These are phyloP conservation scores for Rafetus swinhoei DNA, from an alignment of 2,113 vertebrate genomes.

Conservation along the genomic window DNA sequence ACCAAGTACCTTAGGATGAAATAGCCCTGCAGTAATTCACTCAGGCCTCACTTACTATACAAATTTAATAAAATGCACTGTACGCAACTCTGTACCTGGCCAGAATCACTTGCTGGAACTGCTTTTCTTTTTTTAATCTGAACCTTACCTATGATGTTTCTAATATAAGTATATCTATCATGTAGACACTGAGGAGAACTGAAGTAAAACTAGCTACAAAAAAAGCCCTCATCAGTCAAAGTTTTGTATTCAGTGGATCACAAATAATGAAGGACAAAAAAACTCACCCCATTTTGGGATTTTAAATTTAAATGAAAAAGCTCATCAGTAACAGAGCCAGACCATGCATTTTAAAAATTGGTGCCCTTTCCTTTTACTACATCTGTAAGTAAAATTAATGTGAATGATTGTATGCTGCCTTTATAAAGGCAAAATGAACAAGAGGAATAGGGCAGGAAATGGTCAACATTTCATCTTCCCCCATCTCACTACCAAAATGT, in stretches of 20 bases:
- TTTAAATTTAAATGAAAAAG: conserved; percentile 7
- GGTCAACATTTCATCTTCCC: neutral
- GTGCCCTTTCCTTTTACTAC: conserved; percentile 59
- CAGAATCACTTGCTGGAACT: conserved; percentile 32
- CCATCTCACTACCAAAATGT: conserved; percentile 21
- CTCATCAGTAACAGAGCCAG: conserved; percentile 36
- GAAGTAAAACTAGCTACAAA: conserved; percentile 27
- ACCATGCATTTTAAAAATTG: conserved; percentile 55
- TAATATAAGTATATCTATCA: conserved; percentile 30
- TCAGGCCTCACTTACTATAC: conserved; percentile 21
- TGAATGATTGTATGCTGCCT: conserved; percentile 72
- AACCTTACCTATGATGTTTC: conserved; percentile 22
- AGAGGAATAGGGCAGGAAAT: conserved; percentile 5
- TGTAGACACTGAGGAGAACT: neutral
- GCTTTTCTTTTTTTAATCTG: conserved; percentile 20
- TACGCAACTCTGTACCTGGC: conserved; percentile 2
- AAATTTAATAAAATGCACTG: conserved; percentile 51
- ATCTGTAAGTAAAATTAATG: conserved; percentile 71
- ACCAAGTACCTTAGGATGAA: conserved; percentile 72
- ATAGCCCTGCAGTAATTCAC: conserved; percentile 64
- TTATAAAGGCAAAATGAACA: conserved; percentile 52
- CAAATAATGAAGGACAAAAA: conserved; percentile 37
- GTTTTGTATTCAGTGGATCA: conserved; percentile 30
- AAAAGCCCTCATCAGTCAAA: conserved; percentile 12
- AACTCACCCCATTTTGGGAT: conserved; percentile 5